Evolutionary conservation across 2,113 vertebrate species (phyloP).

Genomic region (Rhinoptilus africanus): DNA sequence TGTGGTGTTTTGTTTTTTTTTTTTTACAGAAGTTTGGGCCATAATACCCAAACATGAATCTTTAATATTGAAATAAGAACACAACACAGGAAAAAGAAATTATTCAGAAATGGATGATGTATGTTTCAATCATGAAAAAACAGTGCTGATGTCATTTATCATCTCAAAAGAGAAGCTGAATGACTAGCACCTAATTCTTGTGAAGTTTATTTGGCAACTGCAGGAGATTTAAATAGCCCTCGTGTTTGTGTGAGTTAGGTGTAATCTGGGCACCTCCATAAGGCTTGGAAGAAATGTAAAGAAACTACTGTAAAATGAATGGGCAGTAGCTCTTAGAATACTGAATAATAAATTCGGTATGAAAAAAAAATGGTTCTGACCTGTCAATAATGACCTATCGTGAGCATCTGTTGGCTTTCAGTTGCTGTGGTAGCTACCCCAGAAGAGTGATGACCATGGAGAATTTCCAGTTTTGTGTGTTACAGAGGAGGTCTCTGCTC

Average conservation of each 20-base stretch:
- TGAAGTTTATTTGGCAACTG: neutral
- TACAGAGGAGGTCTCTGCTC: neutral
- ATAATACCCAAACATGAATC: neutral
- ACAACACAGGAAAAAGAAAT: neutral
- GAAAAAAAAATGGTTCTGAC: neutral
- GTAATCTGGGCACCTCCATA: neutral
- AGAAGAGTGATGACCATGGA: neutral
- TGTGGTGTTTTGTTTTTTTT: neutral
- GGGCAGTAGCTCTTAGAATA: neutral
- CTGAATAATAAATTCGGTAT: neutral
- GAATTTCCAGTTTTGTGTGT: neutral
- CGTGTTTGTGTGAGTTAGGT: fast-evolving
- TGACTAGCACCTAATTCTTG: neutral
- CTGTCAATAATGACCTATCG: neutral
- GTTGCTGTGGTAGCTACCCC: neutral
- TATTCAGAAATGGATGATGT: neutral
- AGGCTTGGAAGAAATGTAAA: neutral
- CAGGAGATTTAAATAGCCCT: neutral
- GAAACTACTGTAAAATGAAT: neutral
- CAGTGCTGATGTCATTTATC: neutral
- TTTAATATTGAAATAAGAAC: neutral
- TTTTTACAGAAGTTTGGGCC: neutral
- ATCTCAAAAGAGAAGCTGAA: neutral
- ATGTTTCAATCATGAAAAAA: neutral
- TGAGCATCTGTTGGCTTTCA: neutral